Evolutionary conservation across 2,797 vertebrate genomes (phyloP).

Genomic region (Neoniphon sammara): DNA sequence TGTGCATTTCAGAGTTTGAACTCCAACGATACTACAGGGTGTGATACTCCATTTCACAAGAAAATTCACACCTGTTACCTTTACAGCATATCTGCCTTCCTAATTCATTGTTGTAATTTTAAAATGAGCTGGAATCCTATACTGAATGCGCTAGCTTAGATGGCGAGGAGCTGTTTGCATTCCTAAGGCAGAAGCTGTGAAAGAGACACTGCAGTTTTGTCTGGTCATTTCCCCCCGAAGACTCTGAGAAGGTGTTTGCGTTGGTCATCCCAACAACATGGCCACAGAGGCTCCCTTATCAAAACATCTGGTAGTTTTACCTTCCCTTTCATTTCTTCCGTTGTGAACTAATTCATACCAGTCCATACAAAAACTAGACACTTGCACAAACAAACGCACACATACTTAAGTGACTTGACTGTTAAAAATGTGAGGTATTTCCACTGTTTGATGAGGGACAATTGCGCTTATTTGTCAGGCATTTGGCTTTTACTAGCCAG

Average conservation of each 20-base stretch:
- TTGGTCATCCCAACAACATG: constrained; percentile 34
- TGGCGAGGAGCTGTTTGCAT: constrained; percentile 58
- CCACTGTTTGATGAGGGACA: constrained; percentile 42
- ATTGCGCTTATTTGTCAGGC: constrained; percentile 51
- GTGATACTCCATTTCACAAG: not conserved
- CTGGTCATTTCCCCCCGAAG: constrained; percentile 27
- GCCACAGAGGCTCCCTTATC: constrained; percentile 46
- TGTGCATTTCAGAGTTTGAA: not conserved
- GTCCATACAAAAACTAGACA: not conserved
- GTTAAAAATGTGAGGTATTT: constrained; percentile 48
- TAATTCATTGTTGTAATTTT: not conserved
- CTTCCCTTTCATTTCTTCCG: constrained; percentile 1
- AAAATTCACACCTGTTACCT: not conserved
- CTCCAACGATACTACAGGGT: not conserved
- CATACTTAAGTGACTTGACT: constrained; percentile 14
- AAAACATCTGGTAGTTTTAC: constrained; percentile 15
- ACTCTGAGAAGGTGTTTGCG: constrained; percentile 28
- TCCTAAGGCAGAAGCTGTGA: constrained; percentile 59
- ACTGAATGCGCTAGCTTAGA: constrained; percentile 8
- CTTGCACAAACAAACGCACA: constrained; percentile 1
- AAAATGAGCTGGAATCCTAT: not conserved
- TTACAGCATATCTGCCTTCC: not conserved
- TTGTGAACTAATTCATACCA: constrained; percentile 9
- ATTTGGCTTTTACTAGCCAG: constrained; percentile 44
- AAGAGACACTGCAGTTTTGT: constrained; percentile 38